Conservation (phyloP, 2,888 invertebrate species). For the Agrotis clavis region DNA sequence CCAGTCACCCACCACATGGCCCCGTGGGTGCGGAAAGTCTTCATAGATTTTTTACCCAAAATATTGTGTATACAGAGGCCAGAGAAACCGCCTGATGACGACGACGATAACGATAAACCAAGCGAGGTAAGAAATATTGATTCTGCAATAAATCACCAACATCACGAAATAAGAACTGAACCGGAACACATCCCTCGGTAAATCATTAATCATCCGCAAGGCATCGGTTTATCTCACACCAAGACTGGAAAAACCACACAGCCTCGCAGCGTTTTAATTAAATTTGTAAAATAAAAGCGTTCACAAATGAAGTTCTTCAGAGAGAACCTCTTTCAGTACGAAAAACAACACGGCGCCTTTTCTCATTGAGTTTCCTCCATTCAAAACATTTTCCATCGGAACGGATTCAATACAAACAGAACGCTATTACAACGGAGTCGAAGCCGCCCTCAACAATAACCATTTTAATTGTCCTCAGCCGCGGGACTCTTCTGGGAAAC, state of each 20-base stretch:
- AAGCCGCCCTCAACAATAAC: conserved; percentile 83
- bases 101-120: conserved; percentile 89
- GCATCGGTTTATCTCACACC: conserved; percentile 67
- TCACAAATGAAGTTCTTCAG: conserved; percentile 80
- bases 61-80: conserved; percentile 97
- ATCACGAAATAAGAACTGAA: conserved; percentile 64
- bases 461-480: conserved; percentile 87
- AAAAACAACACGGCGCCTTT: conserved; percentile 81
- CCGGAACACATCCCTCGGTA: conserved; percentile 58
- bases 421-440: conserved; percentile 77
- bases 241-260: conserved; percentile 69
- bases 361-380: conserved; percentile 81
- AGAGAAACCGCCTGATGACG: conserved; percentile 94
- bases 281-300: conserved; percentile 83
- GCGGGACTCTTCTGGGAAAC: conserved; percentile 81
- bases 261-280: conserved; percentile 79
- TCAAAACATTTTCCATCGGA: conserved; percentile 83
- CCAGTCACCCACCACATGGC: conserved; percentile 98
- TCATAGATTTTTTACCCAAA: conserved; percentile 96
- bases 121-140: conserved; percentile 85
- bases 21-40: conserved; percentile 97
- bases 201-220: conserved; percentile 74
- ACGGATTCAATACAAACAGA: conserved; percentile 84
- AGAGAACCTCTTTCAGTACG: conserved; percentile 76
- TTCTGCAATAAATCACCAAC: conserved; percentile 66